These are phyloP conservation scores for Agrochola macilenta DNA, from an alignment of 2,888 invertebrate genomes.

Conservation along the genomic window DNA sequence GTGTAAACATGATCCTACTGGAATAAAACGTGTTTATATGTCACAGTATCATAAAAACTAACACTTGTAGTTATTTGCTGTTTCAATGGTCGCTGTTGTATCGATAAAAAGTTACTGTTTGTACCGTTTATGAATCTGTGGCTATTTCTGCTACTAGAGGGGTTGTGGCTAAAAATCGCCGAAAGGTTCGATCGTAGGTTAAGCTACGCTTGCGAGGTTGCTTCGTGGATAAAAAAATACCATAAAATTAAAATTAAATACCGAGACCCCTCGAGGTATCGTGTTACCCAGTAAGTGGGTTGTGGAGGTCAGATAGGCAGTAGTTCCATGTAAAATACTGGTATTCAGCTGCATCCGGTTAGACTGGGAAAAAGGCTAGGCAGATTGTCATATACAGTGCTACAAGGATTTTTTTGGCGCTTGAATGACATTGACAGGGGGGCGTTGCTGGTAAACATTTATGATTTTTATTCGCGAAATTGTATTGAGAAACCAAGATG, in stretches of 20 bases:
- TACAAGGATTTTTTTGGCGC: background rate
- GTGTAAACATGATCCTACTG: slow-evolving; percentile 10
- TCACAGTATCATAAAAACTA: slow-evolving; percentile 6
- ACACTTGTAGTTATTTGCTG: background rate
- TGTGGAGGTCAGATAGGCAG: no score
- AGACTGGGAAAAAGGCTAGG: background rate
- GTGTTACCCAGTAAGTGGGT: no score
- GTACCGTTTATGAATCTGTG: background rate
- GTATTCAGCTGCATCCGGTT: no score
- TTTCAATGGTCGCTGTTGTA: background rate
- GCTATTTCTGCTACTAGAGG: background rate
- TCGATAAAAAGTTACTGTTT: background rate
- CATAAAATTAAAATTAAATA: no score
- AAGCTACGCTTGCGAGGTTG: background rate
- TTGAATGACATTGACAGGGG: background rate
- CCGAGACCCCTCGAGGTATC: background rate
- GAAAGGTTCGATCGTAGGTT: no score
- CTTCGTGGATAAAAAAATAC: background rate
- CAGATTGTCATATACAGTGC: no score
- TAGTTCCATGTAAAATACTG: no score
- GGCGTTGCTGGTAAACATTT: background rate
- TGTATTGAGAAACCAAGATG: background rate
- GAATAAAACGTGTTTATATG: slow-evolving; percentile 23
- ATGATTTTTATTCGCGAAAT: background rate
- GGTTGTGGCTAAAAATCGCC: no score